Percentiles rank a stretch among this genome's conserved stretches.
These are phyloP conservation scores for Tenualosa thibaudeaui DNA, from an alignment of 2,797 vertebrate species.

Conservation along the genomic window DNA sequence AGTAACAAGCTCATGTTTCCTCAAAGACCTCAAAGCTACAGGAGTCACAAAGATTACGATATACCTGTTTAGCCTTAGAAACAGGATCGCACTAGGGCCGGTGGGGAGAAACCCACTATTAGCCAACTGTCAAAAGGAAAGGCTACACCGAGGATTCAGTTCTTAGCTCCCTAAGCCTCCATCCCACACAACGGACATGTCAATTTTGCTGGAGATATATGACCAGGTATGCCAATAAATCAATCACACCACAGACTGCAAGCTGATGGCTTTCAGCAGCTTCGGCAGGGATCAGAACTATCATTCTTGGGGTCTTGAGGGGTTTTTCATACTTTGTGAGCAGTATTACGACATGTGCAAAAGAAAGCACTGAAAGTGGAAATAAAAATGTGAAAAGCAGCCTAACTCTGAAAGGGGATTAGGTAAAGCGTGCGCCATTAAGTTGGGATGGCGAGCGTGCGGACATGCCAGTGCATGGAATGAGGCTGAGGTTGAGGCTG, in stretches of 20 bases:
- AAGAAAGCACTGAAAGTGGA: not conserved
- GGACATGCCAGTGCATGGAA: constrained; percentile 47
- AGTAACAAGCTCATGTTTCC: constrained; percentile 77
- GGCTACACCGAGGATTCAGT: constrained; percentile 56
- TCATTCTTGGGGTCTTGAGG: constrained; percentile 25
- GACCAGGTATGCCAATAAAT: constrained; percentile 56
- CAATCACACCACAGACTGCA: constrained; percentile 44
- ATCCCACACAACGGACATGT: constrained; percentile 53
- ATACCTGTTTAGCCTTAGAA: constrained; percentile 73
- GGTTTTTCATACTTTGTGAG: constrained; percentile 53
- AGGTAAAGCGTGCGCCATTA: constrained; percentile 58
- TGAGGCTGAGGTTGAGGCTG: constrained; percentile 36
- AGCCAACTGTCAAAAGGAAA: constrained; percentile 62
- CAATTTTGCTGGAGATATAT: constrained; percentile 41
- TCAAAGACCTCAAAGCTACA: constrained; percentile 67
- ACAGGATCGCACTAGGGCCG: constrained; percentile 66
- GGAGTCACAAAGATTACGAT: constrained; percentile 74
- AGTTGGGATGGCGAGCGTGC: constrained; percentile 37
- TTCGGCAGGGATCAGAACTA: constrained; percentile 37
- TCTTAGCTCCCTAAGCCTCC: constrained; percentile 57
- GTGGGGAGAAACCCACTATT: constrained; percentile 67
- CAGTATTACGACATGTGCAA: constrained; percentile 58
- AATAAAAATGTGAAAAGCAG: constrained; percentile 42
- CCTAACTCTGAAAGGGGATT: constrained; percentile 53
- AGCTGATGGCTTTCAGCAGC: constrained; percentile 28